Evolutionary conservation across 2,113 vertebrate species (phyloP).

Genomic region (Thamnophis sirtalis): DNA sequence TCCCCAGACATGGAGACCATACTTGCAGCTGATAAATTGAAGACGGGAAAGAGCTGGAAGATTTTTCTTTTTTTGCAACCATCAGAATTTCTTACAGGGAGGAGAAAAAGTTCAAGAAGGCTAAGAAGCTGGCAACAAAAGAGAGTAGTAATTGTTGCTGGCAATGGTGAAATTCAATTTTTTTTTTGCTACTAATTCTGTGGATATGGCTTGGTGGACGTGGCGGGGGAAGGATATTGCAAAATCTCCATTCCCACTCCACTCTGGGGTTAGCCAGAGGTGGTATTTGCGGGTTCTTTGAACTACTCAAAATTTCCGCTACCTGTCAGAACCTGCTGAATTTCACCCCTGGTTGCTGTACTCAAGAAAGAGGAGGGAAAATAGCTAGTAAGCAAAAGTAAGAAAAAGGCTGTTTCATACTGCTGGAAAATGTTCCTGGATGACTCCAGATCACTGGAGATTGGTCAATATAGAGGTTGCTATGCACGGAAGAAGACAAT

Average conservation of each 20-base stretch:
- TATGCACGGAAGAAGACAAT: background rate
- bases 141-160: background rate
- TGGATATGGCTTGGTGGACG: no score
- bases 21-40: background rate
- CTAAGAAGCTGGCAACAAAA: background rate
- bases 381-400: background rate
- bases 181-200: no score
- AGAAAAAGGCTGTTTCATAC: background rate
- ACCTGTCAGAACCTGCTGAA: no score
- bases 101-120: background rate
- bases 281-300: no score
- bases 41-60: background rate
- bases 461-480: background rate
- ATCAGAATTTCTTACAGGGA: background rate
- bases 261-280: no score
- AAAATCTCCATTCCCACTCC: no score
- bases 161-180: background rate
- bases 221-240: no score
- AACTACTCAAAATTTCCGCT: no score
- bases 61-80: background rate
- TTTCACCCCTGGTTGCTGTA: background rate
- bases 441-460: background rate
- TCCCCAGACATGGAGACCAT: background rate
- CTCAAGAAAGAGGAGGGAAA: background rate
- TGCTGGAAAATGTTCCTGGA: background rate